These are phyloP conservation scores for Oscheius sp. DNA, from an alignment of 2,888 invertebrate species.

Conservation along the genomic window DNA sequence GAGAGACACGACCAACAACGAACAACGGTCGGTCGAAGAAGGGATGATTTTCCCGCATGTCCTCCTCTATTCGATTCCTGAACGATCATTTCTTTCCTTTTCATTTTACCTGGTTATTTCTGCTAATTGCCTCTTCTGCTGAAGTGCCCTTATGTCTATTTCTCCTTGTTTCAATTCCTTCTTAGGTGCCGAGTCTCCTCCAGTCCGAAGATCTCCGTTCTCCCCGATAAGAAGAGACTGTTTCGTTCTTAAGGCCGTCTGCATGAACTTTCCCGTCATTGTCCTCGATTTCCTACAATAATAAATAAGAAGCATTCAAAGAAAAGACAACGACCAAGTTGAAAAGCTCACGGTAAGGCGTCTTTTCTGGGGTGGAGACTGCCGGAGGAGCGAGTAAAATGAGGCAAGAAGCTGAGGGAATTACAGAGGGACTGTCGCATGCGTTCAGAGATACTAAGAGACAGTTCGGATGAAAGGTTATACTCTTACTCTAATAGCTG, in stretches of 20 bases:
- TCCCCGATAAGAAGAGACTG: conserved; percentile 78
- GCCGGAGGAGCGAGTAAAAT: conserved; percentile 54
- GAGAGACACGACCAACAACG: conserved; percentile 83
- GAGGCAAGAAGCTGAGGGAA: conserved; percentile 58
- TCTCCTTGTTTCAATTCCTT: conserved; percentile 60
- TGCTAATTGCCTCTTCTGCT: conserved; percentile 95
- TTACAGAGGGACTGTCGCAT: conserved; percentile 56
- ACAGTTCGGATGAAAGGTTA: not conserved
- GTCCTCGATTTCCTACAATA: conserved; percentile 49
- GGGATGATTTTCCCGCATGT: conserved; percentile 97
- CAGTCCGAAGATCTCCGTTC: conserved; percentile 84
- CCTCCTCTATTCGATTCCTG: conserved; percentile 79
- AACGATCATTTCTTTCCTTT: conserved; percentile 74
- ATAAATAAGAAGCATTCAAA: not conserved
- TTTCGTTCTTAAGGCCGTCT: conserved; percentile 46
- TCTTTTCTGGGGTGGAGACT: conserved; percentile 57
- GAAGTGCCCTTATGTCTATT: conserved; percentile 77
- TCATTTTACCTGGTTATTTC: conserved; percentile 78
- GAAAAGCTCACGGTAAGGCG: conserved; percentile 55
- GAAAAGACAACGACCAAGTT: not conserved
- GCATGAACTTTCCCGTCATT: conserved; percentile 53
- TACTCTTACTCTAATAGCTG: conserved; percentile 50
- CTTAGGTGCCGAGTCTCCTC: conserved; percentile 59
- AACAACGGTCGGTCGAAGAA: conserved; percentile 97
- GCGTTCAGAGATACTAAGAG: conserved; percentile 55